Evolutionary conservation across 2,888 invertebrate species (phyloP).

Genomic region (Papilio demoleus): DNA sequence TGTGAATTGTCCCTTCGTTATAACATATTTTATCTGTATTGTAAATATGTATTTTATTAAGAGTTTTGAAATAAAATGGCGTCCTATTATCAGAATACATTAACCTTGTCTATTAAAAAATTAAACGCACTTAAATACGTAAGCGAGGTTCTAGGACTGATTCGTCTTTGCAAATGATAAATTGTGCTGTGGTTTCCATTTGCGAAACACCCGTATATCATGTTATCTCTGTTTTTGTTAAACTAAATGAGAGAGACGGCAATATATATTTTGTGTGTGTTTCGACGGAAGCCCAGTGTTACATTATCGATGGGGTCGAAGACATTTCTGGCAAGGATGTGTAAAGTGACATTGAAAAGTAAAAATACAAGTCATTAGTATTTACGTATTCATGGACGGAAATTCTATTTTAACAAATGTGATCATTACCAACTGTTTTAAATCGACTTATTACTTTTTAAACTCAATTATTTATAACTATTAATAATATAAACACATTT

Average conservation of each 20-base stretch:
- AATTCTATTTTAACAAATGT: slow-evolving; percentile 14
- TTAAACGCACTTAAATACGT: not conserved
- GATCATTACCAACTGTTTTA: not conserved
- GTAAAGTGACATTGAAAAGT: slow-evolving; percentile 67
- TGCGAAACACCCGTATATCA: not conserved
- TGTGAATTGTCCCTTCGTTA: too few relatives aligned
- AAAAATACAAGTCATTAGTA: slow-evolving; percentile 54
- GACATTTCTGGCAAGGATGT: slow-evolving; percentile 65
- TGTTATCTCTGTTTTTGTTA: not conserved
- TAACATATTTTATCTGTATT: too few relatives aligned
- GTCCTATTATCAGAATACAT: not conserved
- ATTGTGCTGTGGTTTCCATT: not conserved
- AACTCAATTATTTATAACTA: not conserved
- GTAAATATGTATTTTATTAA: too few relatives aligned
- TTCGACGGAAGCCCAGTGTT: not conserved
- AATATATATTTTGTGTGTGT: not conserved
- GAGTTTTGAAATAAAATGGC: not conserved
- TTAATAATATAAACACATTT: too few relatives aligned
- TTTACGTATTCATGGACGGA: slow-evolving; percentile 49
- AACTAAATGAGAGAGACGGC: not conserved
- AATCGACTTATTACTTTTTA: not conserved
- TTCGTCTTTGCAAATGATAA: not conserved
- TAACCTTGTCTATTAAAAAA: slow-evolving; percentile 1
- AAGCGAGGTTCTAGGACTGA: not conserved
- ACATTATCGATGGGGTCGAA: slow-evolving; percentile 55